Evolutionary conservation across 2,113 vertebrate species (phyloP).

Genomic region (Callipepla squamata): DNA sequence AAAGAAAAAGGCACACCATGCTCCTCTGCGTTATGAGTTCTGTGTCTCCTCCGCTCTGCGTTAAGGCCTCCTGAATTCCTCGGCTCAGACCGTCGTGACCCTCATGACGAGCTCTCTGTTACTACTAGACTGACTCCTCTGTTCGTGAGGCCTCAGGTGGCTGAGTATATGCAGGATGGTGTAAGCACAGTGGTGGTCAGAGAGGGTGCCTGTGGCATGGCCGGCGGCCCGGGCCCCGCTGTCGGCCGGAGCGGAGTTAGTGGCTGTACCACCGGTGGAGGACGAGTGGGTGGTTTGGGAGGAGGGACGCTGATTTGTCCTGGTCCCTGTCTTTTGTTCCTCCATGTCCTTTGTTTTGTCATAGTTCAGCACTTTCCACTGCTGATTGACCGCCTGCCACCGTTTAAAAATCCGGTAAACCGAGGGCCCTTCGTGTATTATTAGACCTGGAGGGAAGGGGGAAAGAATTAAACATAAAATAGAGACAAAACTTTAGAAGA

Average conservation of each 20-base stretch:
- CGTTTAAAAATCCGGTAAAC: constrained; percentile 98
- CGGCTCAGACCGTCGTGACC: constrained; percentile 94
- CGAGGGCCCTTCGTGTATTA: constrained; percentile 96
- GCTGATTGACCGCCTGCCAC: constrained; percentile 99
- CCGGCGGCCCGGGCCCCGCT: constrained; percentile 74
- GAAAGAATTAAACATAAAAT: constrained; percentile 58
- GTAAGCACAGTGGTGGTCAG: constrained; percentile 97
- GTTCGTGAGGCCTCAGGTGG: constrained; percentile 93
- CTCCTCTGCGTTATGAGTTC: constrained; percentile 67
- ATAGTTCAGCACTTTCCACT: constrained; percentile 99
- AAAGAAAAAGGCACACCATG: constrained; percentile 74
- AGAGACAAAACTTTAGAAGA: constrained; percentile 43
- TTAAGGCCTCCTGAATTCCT: constrained; percentile 79
- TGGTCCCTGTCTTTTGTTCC: constrained; percentile 86
- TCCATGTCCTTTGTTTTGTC: constrained; percentile 93
- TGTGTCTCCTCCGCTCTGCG: constrained; percentile 52
- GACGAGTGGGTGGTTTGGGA: constrained; percentile 80
- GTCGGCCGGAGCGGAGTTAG: constrained; percentile 78
- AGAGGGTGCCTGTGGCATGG: constrained; percentile 79
- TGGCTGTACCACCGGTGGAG: constrained; percentile 83
- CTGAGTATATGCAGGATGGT: constrained; percentile 97
- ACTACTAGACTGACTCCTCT: constrained; percentile 83
- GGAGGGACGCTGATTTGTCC: constrained; percentile 87
- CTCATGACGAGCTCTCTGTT: constrained; percentile 99
- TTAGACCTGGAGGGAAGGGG: constrained; percentile 84